Evolutionary conservation across 2,113 vertebrate species (phyloP).

Genomic region (Zosterops pallidus): DNA sequence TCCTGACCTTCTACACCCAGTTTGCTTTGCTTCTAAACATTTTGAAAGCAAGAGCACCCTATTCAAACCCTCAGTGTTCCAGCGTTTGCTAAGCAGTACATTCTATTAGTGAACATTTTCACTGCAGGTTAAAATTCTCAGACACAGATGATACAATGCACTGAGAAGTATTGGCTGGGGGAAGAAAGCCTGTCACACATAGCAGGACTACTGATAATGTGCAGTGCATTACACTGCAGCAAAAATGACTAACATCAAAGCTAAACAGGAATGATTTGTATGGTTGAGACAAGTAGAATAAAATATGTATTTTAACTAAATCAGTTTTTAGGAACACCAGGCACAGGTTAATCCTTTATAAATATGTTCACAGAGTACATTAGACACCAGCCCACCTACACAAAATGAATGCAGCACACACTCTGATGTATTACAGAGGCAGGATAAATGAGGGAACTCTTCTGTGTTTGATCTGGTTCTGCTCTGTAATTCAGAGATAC

Average conservation of each 20-base stretch:
- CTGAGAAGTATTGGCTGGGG: slow-evolving; percentile 10
- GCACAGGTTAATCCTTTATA: slow-evolving; percentile 62
- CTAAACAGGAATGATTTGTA: slow-evolving; percentile 20
- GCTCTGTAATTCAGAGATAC: slow-evolving; percentile 53
- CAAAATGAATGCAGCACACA: slow-evolving; percentile 50
- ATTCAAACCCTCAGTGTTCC: slow-evolving; percentile 18
- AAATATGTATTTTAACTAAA: slow-evolving; percentile 58
- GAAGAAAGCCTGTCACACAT: neutral
- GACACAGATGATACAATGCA: neutral
- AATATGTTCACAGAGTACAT: slow-evolving; percentile 65
- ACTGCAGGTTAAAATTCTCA: slow-evolving; percentile 29
- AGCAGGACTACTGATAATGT: slow-evolving; percentile 22
- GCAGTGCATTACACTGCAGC: neutral
- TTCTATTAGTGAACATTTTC: slow-evolving; percentile 5
- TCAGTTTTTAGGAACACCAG: slow-evolving; percentile 47
- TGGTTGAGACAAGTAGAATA: slow-evolving; percentile 47
- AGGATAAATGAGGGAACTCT: slow-evolving; percentile 38
- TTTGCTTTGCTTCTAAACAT: slow-evolving; percentile 15
- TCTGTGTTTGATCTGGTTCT: slow-evolving; percentile 14
- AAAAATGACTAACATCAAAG: slow-evolving; percentile 40
- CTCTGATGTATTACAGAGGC: slow-evolving; percentile 16
- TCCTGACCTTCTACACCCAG: slow-evolving; percentile 30
- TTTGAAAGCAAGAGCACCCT: slow-evolving; percentile 16
- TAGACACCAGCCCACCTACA: slow-evolving; percentile 54
- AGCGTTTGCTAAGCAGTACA: slow-evolving; percentile 5